These are phyloP conservation scores for Berghia stephanieae DNA, from an alignment of 1,140 invertebrate genomes.

Conservation along the genomic window DNA sequence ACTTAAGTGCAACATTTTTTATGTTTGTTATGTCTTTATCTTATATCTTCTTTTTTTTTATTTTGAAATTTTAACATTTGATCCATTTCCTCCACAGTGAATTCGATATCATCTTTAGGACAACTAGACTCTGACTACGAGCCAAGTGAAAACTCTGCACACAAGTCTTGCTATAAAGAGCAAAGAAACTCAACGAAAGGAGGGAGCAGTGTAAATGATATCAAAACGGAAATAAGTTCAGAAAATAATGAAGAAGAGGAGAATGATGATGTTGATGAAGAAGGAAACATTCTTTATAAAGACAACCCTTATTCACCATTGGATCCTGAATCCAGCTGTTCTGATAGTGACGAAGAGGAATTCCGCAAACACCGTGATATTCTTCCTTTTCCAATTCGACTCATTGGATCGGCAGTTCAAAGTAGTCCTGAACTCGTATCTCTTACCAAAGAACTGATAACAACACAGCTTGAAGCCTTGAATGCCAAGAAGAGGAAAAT, in stretches of 20 bases:
- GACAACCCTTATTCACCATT: conserved; percentile 22
- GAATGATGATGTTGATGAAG: conserved; percentile 7
- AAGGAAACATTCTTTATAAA: not conserved
- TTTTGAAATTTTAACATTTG: no score
- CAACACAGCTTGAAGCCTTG: conserved; percentile 13
- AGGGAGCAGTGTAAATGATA: no score
- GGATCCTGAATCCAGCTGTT: conserved; percentile 20
- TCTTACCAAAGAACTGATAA: conserved; percentile 15
- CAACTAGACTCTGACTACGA: no score
- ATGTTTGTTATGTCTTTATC: no score
- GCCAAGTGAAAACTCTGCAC: no score
- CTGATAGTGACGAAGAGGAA: conserved; percentile 29
- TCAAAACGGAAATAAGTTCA: not conserved
- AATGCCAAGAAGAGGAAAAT: conserved; percentile 17
- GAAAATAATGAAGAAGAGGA: not conserved
- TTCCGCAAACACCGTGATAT: not conserved
- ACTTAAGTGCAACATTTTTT: no score
- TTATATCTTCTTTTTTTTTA: no score
- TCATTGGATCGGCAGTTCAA: conserved; percentile 24
- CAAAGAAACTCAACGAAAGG: no score
- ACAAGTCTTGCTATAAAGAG: no score
- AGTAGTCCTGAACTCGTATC: conserved; percentile 17
- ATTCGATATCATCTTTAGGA: no score
- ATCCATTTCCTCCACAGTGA: no score
- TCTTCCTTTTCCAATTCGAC: conserved; percentile 25